Base-by-base conservation (phyloP, 2,113 vertebrate genomes). In the Leucosticte australis region DNA sequence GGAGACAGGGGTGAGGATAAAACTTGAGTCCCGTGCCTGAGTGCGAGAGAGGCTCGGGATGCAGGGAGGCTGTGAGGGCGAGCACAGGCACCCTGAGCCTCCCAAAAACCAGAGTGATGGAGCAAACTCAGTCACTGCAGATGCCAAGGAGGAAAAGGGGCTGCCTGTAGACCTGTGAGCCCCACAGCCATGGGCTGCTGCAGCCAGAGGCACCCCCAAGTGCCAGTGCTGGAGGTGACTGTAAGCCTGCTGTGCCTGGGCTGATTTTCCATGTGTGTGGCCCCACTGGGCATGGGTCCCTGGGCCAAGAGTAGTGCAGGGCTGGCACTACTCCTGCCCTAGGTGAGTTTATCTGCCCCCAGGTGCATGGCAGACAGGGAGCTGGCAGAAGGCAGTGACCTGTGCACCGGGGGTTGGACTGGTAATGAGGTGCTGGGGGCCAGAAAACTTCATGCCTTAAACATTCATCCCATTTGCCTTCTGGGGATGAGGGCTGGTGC, bases 21-120 rank as follows among this genome's bases (percentile, higher is more conserved):
- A 75, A 82, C 57, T 91, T 87, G 53, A 15, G 73, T 84, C 85
- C 85, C 0, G 0, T 60, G 42, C 49, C 57, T 24, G 59, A 73
- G 63, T 4, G 52, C 0, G 0, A 65, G 35, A 82, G 46, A 79
- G 28, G 37, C 73, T 83, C 0, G 8, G 65, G 56, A 41, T 5
- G 21, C 0, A 4, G 60, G 42, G n/a, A 0, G 0, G 55, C 67
- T 83, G 70, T 0, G 7, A 0, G 0, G 50, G 63, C 20, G 37
- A 59, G 50, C 2, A 5, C 59, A 67, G 0, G 1, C 18, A 23
- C 8, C 27, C 44, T 41, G 46, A 59, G 52, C 46, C 42, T 71
- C 53, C 74, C 57, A 57, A 50, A 50, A 85, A 46, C 1, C 20
- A 9, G 27, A 28, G 23, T 9, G 46, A 19, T 37, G 77, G 37